A percentile compares a stretch with the other conserved stretches of the same genome.
phyloP scores from a whole-genome alignment of 2,113 vertebrate genomes.

The Urocolius indicus region DNA sequence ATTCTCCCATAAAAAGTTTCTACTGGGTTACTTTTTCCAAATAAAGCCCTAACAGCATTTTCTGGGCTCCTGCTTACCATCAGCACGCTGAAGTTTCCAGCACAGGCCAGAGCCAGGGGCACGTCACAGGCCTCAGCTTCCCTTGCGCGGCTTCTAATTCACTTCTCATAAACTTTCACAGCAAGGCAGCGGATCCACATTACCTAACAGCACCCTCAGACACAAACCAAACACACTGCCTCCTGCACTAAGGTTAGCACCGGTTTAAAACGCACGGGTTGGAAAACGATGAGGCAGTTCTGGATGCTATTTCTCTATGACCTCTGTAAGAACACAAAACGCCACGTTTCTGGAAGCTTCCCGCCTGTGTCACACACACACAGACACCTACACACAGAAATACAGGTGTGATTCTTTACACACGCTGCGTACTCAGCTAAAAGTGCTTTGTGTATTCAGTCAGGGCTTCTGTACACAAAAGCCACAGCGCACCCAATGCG shows the following conservation, averaged over 20 bases:
- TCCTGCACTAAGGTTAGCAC: no score
- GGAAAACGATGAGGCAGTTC: background rate
- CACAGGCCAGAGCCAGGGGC: background rate
- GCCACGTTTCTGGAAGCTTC: background rate
- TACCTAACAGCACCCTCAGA: background rate
- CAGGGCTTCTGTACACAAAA: background rate
- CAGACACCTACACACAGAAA: background rate
- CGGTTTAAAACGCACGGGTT: accelerated
- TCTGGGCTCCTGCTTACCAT: background rate
- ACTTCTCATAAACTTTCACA: background rate
- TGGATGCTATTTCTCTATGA: background rate
- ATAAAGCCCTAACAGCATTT: background rate
- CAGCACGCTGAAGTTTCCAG: background rate
- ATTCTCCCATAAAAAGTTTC: background rate
- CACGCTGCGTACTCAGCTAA: background rate
- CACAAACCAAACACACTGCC: accelerated
- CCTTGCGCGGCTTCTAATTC: background rate
- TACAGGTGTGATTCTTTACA: background rate
- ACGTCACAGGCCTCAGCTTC: background rate
- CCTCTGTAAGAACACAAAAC: background rate
- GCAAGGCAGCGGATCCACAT: no score
- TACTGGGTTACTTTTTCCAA: constrained; percentile 33
- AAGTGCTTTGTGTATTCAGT: background rate
- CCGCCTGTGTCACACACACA: no score
- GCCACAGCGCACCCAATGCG: background rate